Evolutionary conservation across 2,113 vertebrate genomes (phyloP), one percentile per base, ranked within the genome.

Genomic region (Nibea coibor): DNA sequence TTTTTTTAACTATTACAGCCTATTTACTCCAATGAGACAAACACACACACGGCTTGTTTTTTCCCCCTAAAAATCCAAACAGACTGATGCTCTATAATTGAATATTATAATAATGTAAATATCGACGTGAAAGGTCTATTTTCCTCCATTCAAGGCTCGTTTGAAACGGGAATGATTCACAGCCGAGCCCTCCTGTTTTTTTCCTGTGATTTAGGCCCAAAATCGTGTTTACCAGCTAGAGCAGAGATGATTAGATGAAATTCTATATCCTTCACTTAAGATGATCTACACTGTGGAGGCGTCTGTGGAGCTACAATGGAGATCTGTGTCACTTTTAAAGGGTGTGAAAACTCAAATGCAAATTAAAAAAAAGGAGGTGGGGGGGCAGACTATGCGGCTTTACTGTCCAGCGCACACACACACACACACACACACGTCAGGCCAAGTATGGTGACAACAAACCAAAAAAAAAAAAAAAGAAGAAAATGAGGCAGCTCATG

Each of bases 51-150:
- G 16, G n/a, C n/a, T 61, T 48, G 9, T 78, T 39, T 31, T 47
- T 28, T 11, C n/a, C 1, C n/a, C 1, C n/a, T 28, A 5, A 43
- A 12, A 15, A 31, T 31, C n/a, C 28, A 5, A 43, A 12, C 20
- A 31, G 17, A 2, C 11, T 48, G 56, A 57, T 35, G 20, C 17
- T 51, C 16, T 15, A 62, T 31, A 42, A 65, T n/a, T 57, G 8
- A 7, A 22, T 16, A 17, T 16, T 39, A 39, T 39, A 9, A 39
- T 39, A 39, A 45, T 17, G 19, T 45, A 26, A 47, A 62, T 42
- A 24, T n/a, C 50, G 12, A 11, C 45, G n/a, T 15, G 79, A 82
- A 68, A 75, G 93, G 90, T 91, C 92, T 91, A 79, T 85, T 88
- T 68, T 50, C 82, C 24, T 63, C 64, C 45, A 83, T 87, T 80